Evolutionary conservation across 2,113 vertebrate genomes (phyloP).

Genomic region (Rattus rattus): DNA sequence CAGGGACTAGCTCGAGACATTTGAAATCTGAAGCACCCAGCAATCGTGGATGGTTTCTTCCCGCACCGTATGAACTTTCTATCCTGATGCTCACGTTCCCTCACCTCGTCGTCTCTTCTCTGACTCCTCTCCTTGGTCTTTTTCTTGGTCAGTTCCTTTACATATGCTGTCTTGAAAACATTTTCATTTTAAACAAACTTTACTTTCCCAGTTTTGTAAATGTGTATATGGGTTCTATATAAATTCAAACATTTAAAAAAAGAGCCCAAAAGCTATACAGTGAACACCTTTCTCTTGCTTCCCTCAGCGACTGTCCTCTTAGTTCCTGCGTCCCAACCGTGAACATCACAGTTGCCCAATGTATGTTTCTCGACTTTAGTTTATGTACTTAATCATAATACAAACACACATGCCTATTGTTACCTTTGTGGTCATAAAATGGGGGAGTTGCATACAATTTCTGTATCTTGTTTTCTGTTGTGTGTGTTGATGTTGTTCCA

Average conservation of each 20-base stretch:
- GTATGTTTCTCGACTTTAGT: slow-evolving; percentile 6
- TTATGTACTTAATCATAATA: not conserved
- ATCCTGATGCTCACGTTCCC: not conserved
- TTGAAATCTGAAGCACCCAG: too few relatives aligned
- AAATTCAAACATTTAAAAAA: not conserved
- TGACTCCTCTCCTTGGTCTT: not conserved
- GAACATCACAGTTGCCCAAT: not conserved
- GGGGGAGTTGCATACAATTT: not conserved
- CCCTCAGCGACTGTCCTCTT: accelerated
- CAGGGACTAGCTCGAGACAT: not conserved
- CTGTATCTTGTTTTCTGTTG: not conserved
- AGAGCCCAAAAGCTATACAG: not conserved
- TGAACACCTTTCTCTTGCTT: not conserved
- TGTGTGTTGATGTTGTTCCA: not conserved
- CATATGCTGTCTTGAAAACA: not conserved
- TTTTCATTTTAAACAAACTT: slow-evolving; percentile 31
- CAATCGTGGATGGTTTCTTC: not conserved
- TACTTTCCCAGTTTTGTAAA: slow-evolving; percentile 24
- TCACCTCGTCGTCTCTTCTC: not conserved
- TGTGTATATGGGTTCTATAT: not conserved
- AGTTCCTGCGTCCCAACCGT: not conserved
- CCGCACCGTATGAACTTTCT: not conserved
- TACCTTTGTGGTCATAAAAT: not conserved
- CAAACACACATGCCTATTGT: not conserved
- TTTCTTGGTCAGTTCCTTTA: not conserved